Percentiles rank a stretch among this genome's conserved stretches.
Evolutionary conservation across 2,797 vertebrate genomes (phyloP).

Genomic region (Chaunax sp.): DNA sequence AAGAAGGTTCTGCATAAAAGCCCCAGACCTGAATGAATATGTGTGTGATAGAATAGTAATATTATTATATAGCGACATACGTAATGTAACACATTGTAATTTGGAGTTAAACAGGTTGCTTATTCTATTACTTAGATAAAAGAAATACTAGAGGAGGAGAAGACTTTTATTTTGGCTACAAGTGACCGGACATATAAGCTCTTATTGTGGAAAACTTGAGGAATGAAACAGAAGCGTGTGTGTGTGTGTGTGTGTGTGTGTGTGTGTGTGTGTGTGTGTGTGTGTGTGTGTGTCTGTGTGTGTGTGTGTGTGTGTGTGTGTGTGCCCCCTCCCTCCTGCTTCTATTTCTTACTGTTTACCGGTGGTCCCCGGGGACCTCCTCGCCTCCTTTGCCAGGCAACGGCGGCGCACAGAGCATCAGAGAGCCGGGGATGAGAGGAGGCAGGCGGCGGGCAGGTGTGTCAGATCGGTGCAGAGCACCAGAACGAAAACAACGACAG

Average conservation of each 20-base stretch:
- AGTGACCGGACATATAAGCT: background rate
- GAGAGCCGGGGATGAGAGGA: conserved; percentile 1
- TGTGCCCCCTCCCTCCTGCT: background rate
- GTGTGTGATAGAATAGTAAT: no score
- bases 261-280: background rate
- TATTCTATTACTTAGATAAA: no score
- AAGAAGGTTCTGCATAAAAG: no score
- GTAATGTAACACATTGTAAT: background rate
- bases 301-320: conserved; percentile 9
- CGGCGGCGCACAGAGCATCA: conserved; percentile 7
- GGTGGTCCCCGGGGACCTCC: conserved; percentile 44
- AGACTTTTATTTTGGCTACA: background rate
- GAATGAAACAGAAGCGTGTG: background rate
- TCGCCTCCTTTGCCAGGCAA: conserved; percentile 31
- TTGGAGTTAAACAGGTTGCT: no score
- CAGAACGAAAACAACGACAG: background rate
- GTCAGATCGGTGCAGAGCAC: background rate
- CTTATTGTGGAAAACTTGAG: background rate
- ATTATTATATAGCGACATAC: no score
- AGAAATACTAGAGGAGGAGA: background rate
- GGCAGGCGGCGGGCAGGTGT: background rate
- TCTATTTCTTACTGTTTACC: conserved; percentile 36
- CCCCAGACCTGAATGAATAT: no score
- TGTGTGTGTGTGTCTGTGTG: conserved; percentile 5
- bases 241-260: no score